Evolutionary conservation across 2,797 vertebrate genomes (phyloP), one percentile per base, ranked within the genome.

Genomic region (Dallia pectoralis): DNA sequence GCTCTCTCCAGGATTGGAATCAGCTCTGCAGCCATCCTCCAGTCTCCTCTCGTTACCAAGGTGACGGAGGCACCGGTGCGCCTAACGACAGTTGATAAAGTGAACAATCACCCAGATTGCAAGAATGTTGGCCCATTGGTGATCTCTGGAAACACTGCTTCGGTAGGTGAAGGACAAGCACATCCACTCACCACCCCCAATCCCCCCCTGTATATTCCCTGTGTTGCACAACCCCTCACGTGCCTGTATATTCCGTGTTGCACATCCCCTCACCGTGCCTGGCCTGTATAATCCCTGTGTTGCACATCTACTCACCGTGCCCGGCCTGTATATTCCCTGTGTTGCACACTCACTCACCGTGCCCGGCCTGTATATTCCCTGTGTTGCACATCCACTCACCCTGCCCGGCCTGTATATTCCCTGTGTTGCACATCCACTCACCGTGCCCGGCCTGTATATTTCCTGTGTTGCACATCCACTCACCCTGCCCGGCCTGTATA

Each of bases 401-500:
- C n/a, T n/a, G n/a, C n/a, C n/a, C n/a, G n/a, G n/a, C n/a, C n/a
- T n/a, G n/a, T n/a, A n/a, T n/a, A n/a, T n/a, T n/a, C n/a, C n/a
- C n/a, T n/a, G n/a, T n/a, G n/a, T 18, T 5, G 22, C 25, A 77
- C 36, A 40, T 27, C 65, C 15, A 0, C 93, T 91, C 81, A 99
- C 98, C 98, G 97, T 49, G 97, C 97, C 88, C 98, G 92, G 32
- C 97, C 98, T n/a, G n/a, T n/a, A n/a, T n/a, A n/a, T n/a, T n/a
- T 97, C 56, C 99, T 90, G 70, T 97, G 94, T 74, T 99, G 98
- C 19, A 99, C 96, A 0, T 99, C n/a, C n/a, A n/a, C n/a, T n/a
- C n/a, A n/a, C n/a, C n/a, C n/a, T n/a, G n/a, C n/a, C n/a, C n/a
- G n/a, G n/a, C n/a, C n/a, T n/a, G n/a, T n/a, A n/a, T n/a, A n/a